phyloP scores from a whole-genome alignment of 2,113 vertebrate genomes.

The Nothoprocta pentlandii region DNA sequence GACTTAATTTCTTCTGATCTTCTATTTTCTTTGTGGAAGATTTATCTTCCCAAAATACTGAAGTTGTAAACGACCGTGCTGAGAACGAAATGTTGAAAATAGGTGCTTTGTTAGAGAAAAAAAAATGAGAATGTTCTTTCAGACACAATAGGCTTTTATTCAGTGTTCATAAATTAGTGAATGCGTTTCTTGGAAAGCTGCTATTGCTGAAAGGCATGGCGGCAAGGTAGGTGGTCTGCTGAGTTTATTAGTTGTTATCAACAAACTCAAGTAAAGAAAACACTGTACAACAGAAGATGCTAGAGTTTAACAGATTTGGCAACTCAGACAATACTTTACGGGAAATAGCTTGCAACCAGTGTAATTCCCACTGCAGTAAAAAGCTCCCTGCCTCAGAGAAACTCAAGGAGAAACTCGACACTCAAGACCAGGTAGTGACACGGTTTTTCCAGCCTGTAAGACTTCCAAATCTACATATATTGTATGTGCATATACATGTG shows the following conservation, averaged over 20 bases:
- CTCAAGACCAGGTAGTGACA: neutral
- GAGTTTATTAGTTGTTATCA: neutral
- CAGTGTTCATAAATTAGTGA: neutral
- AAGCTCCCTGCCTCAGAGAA: neutral
- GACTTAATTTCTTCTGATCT: neutral
- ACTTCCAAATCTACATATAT: neutral
- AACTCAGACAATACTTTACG: neutral
- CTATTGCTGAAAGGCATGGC: neutral
- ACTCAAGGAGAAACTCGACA: neutral
- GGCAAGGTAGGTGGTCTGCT: neutral
- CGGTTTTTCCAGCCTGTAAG: neutral
- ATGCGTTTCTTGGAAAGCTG: constrained; percentile 28
- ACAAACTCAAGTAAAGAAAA: neutral
- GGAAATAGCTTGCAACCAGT: neutral
- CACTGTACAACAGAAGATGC: neutral
- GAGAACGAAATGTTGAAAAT: neutral
- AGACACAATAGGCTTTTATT: neutral
- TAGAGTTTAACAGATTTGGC: neutral
- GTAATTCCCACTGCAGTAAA: neutral
- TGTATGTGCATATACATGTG: neutral
- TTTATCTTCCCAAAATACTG: neutral
- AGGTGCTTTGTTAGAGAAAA: neutral
- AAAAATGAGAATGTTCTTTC: neutral
- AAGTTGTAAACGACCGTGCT: neutral
- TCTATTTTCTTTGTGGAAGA: neutral